Base-by-base conservation (phyloP, 2,797 vertebrate genomes). In the Manis pentadactyla region DNA sequence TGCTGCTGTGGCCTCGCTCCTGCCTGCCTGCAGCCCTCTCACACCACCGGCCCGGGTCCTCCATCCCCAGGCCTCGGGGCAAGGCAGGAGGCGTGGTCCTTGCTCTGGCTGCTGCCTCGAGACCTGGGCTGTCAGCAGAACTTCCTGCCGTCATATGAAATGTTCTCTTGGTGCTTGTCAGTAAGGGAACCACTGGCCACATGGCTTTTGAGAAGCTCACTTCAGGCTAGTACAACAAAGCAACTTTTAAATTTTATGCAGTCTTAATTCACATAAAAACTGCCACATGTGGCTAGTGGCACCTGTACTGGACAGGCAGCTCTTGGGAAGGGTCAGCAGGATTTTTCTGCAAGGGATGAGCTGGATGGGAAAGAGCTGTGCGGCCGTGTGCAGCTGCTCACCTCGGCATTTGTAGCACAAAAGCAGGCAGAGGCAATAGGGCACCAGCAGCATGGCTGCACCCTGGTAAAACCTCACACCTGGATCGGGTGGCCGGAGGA, bases 81-180 rank as follows among this genome's bases (percentile, higher is more conserved):
- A 46, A 7, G 5, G 34, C 12, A 0, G 2, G 29, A 8, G 2
- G 49, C 1, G 2, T 0, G 1, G 39, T 11, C 25, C 61, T 49
- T 7, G 11, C 49, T 31, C 31, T 27, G 13, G 8, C 55, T 0
- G 49, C 66, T 37, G 55, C 53, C 49, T 64, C 37, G 31, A 27
- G 46, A 49, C 69, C 66, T 9, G 23, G 11, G 15, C 18, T 15
- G 5, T 81, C 37, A 11, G 9, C 1, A n/a, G 77, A 77, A 14
- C 55, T 31, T 53, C 27, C 39, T 42, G 27, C 23, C 3, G 21
- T 0, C 1, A 34, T 13, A 21, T 0, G 1, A 59, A 64, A 37
- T 1, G 19, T 27, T n/a, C 59, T 17, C 2, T 73, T 11, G 11
- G 46, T 9, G 9, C 2, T 21, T 9, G 19, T 55, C 89, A 49